phyloP scores from a whole-genome alignment of 2,797 vertebrate species.

The Thamnophis elegans region DNA sequence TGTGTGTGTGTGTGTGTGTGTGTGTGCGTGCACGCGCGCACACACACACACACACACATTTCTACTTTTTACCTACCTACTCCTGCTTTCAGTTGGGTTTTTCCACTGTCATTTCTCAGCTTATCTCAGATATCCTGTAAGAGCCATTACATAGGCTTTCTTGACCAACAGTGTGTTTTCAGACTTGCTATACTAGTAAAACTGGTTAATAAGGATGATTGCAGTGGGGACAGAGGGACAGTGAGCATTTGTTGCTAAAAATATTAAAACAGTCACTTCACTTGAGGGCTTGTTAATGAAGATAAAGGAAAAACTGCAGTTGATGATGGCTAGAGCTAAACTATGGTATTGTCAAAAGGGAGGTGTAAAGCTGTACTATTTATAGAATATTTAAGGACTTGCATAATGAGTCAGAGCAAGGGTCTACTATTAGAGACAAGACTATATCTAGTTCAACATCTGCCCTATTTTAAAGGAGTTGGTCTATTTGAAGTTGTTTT shows the following conservation, averaged over 20 bases:
- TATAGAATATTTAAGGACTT: not conserved
- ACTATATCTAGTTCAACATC: not conserved
- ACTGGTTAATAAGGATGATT: not conserved
- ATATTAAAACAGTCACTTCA: conserved; percentile 4
- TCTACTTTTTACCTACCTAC: not conserved
- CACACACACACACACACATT: no score
- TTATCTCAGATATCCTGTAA: not conserved
- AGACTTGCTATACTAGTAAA: not conserved
- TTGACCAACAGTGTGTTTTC: not conserved
- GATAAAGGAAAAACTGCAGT: not conserved
- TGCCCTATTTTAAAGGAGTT: not conserved
- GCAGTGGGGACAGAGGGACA: not conserved
- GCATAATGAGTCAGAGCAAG: not conserved
- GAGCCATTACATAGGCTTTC: not conserved
- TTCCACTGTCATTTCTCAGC: not conserved
- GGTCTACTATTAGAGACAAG: not conserved
- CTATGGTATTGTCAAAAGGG: not conserved
- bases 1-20: no score
- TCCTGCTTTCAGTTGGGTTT: not conserved
- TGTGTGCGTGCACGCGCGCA: no score
- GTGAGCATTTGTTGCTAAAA: conserved; percentile 17
- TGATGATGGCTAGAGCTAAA: not conserved
- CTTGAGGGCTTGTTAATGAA: conserved; percentile 20
- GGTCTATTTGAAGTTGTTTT: not conserved
- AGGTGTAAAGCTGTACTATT: not conserved